Evolutionary conservation across 1,140 invertebrate species (phyloP).

Genomic region (Ceratitis capitata): DNA sequence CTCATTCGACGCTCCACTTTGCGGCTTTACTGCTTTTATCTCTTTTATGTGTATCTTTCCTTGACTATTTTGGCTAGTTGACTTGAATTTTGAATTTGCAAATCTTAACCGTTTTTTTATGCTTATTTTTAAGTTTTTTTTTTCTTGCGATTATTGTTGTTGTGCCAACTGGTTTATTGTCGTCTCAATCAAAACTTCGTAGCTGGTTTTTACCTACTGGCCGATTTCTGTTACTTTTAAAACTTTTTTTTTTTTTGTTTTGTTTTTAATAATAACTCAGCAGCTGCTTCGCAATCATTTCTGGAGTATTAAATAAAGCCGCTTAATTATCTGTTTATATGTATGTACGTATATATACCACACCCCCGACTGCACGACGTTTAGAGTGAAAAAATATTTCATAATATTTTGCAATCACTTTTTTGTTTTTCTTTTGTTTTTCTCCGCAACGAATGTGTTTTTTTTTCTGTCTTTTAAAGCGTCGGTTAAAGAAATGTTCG

Average conservation of each 20-base stretch:
- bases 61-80: slow-evolving; percentile 12
- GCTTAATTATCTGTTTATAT: too few relatives aligned
- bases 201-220: background rate
- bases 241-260: background rate
- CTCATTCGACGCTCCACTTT: background rate
- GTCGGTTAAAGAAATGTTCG: background rate
- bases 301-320: background rate
- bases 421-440: background rate
- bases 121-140: background rate
- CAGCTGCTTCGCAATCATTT: background rate
- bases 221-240: background rate
- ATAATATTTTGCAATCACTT: background rate
- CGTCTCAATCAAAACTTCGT: background rate
- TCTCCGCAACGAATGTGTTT: too few relatives aligned
- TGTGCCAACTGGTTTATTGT: slow-evolving; percentile 4
- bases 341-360: too few relatives aligned
- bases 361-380: background rate
- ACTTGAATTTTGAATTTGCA: slow-evolving; percentile 1
- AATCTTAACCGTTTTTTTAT: background rate
- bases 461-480: background rate
- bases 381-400: background rate
- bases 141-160: background rate
- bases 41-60: background rate
- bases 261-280: background rate
- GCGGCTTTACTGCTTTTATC: too few relatives aligned